Evolutionary conservation across 2,797 vertebrate genomes (phyloP), one percentile per base, ranked within the genome.

Genomic region (Hippopotamyrus pictus): DNA sequence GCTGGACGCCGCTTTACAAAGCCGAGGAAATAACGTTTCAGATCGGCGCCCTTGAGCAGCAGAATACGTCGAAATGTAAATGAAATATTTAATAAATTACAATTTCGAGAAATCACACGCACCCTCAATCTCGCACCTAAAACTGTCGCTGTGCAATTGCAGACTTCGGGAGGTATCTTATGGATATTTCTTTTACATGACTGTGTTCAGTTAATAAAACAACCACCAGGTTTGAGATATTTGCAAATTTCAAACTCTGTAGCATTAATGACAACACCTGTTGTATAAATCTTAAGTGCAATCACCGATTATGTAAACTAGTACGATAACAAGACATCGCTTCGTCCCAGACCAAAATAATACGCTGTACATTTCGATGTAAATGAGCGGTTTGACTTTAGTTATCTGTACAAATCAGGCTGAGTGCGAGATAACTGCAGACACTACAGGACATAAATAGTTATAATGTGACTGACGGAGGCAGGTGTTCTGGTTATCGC

Each of bases 401-500:
- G 83, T 29, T 85, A 12, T 85, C 48, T 4, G 22, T 51, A 51
- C 83, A 85, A 50, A 50, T 17, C 83, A 14, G 19, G 9, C 46
- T 48, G 41, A 50, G 50, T 25, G 44, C 22, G n/a, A 50, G 48
- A 46, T 85, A 22, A 85, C 22, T 50, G 44, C 48, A 51, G 19
- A 85, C 44, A 19, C 48, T 85, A 48, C 65, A 29, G 73, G n/a
- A 3, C 14, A 89, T 37, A 89, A 53, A 87, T 91, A 90, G 91
- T 76, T 88, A 62, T 59, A 41, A 19, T 86, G 48, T 91, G 92
- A 92, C 53, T 91, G 92, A 89, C 91, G 88, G 84, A 88, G 89
- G 89, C 91, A 93, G 91, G 91, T 94, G 93, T 90, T 94, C 25
- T 3, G 86, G 90, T 91, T 86, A 1, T 88, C 88, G 44, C 73